A percentile compares a stretch with the other conserved stretches of the same genome.
Conservation (phyloP, 2,797 vertebrate genomes). For the Pogonophryne albipinna region DNA sequence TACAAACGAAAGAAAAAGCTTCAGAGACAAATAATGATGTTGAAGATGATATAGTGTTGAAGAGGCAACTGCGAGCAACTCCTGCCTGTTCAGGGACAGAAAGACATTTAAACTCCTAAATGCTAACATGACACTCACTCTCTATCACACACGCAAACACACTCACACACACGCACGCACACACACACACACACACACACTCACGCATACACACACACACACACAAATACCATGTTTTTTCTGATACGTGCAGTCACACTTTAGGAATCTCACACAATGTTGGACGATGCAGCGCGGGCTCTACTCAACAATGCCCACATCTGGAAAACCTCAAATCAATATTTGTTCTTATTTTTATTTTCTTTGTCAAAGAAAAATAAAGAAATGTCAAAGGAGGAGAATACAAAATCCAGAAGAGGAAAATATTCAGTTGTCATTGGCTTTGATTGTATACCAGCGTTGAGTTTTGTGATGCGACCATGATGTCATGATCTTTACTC, state of each 20-base stretch:
- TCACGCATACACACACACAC: constrained; percentile 34
- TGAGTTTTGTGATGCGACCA: constrained; percentile 76
- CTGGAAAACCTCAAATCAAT: constrained; percentile 84
- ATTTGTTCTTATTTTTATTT: constrained; percentile 69
- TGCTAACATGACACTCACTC: constrained; percentile 47
- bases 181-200: constrained; percentile 19
- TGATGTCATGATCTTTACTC: constrained; percentile 24
- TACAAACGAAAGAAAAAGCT: constrained; percentile 39
- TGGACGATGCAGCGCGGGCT: constrained; percentile 74
- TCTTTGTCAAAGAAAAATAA: constrained; percentile 83
- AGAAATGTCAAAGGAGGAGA: constrained; percentile 73
- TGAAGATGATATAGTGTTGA: constrained; percentile 55
- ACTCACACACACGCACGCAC: constrained; percentile 13
- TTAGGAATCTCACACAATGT: constrained; percentile 66
- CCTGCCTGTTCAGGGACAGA: constrained; percentile 79
- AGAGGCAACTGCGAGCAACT: constrained; percentile 65
- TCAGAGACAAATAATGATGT: constrained; percentile 51
- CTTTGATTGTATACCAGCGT: constrained; percentile 90
- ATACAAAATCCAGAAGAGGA: constrained; percentile 49
- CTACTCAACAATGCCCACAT: constrained; percentile 68
- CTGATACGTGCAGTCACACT: constrained; percentile 64
- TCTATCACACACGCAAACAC: background rate
- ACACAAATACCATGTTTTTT: constrained; percentile 61
- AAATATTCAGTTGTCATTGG: constrained; percentile 84
- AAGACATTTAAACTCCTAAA: constrained; percentile 72